Percentiles rank a stretch among this genome's conserved stretches.
Evolutionary conservation across 2,888 invertebrate species (phyloP).

Genomic region (Anthophora plumipes): DNA sequence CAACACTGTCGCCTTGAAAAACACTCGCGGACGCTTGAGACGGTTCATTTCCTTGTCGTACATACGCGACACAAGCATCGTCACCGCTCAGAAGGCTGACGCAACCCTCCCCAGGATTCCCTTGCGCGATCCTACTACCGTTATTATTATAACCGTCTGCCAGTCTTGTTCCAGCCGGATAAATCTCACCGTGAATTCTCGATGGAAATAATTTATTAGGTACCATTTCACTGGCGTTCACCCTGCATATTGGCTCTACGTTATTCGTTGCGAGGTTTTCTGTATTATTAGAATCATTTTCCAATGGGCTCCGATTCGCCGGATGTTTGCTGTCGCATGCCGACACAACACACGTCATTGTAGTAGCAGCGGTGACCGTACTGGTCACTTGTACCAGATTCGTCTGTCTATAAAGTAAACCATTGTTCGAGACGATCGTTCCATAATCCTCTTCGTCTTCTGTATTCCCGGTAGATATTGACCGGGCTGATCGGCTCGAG

Average conservation of each 20-base stretch:
- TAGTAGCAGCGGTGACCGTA: conserved; percentile 47
- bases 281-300: conserved; percentile 42
- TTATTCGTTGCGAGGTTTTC: conserved; percentile 21
- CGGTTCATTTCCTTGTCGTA: conserved; percentile 50
- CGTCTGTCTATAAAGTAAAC: conserved; percentile 57
- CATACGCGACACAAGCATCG: conserved; percentile 64
- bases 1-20: conserved; percentile 57
- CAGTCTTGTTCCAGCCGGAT: conserved; percentile 36
- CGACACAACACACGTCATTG: conserved; percentile 52
- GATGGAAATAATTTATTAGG: conserved; percentile 61
- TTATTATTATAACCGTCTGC: conserved; percentile 46
- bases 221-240: conserved; percentile 48
- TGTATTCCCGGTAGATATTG: conserved; percentile 33
- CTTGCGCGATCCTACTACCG: conserved; percentile 49
- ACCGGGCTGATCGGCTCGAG: conserved; percentile 41
- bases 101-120: conserved; percentile 51
- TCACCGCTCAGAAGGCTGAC: conserved; percentile 56
- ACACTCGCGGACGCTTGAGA: conserved; percentile 50
- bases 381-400: conserved; percentile 51
- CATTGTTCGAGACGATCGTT: conserved; percentile 58
- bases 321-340: conserved; percentile 53
- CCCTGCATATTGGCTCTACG: conserved; percentile 44
- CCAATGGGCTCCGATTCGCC: conserved; percentile 39
- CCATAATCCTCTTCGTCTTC: conserved; percentile 73
- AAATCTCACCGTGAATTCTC: conserved; percentile 58